phyloP scores from a whole-genome alignment of 2,113 vertebrate genomes.

The Coptodon bakossiorum region DNA sequence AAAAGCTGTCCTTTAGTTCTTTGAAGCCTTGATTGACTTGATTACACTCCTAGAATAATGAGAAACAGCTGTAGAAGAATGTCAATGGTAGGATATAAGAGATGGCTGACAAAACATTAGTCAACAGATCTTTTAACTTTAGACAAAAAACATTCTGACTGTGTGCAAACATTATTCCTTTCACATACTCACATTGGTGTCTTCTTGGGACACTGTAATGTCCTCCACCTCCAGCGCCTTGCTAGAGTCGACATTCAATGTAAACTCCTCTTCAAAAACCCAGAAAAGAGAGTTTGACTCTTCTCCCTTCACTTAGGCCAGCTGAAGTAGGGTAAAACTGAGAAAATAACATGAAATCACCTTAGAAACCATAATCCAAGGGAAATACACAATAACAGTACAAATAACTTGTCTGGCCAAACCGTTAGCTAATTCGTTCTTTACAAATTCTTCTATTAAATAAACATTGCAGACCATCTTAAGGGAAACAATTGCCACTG shows the following conservation, averaged over 20 bases:
- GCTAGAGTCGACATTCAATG: not conserved
- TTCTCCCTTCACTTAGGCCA: not conserved
- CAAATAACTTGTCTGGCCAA: not conserved
- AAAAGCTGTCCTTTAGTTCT: slow-evolving; percentile 18
- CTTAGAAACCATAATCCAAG: not conserved
- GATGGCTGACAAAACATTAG: not conserved
- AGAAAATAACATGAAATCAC: not conserved
- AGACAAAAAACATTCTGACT: not conserved
- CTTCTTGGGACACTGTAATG: not conserved
- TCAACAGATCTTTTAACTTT: not conserved
- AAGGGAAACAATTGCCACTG: not conserved
- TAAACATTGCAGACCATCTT: not conserved
- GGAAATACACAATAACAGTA: not conserved
- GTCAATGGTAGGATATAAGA: slow-evolving; percentile 5
- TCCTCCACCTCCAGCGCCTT: not conserved
- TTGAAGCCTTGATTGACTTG: slow-evolving; percentile 4
- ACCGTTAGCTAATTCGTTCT: not conserved
- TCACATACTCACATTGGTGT: not conserved
- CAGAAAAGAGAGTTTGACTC: not conserved
- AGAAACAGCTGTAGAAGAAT: not conserved
- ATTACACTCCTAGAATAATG: not conserved
- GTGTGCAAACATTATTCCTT: slow-evolving; percentile 1
- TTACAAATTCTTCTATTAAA: not conserved
- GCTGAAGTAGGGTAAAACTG: not conserved
- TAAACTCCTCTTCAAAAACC: not conserved